A percentile compares a stretch with the other conserved stretches of the same genome.
phyloP scores from a whole-genome alignment of 1,140 invertebrate genomes.

The Ceratina calcarata region DNA sequence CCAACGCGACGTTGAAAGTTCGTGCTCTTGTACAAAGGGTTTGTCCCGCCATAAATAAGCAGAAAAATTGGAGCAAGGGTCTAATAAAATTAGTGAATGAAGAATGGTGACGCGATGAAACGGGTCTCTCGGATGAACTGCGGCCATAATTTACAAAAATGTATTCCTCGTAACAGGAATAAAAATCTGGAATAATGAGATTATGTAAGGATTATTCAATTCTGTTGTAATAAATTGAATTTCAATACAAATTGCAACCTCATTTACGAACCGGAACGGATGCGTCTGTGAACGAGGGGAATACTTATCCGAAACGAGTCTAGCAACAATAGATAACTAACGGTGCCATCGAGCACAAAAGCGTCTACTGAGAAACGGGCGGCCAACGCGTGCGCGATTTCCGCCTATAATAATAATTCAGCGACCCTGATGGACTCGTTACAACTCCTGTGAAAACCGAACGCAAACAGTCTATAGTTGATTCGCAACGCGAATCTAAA shows the following conservation, averaged over 20 bases:
- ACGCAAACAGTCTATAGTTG: not conserved
- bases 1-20: slow-evolving; percentile 21
- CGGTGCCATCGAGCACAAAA: slow-evolving; percentile 7
- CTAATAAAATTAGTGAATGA: not conserved
- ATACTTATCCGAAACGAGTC: not conserved
- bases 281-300: slow-evolving; percentile 7
- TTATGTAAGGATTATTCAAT: too few species aligned
- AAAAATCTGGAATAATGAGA: too few species aligned
- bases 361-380: not conserved
- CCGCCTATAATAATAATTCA: slow-evolving; percentile 21
- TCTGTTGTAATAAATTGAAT: not conserved
- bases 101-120: not conserved
- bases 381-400: not conserved
- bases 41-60: slow-evolving; percentile 3
- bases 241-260: slow-evolving; percentile 1
- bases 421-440: not conserved
- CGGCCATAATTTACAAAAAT: too few species aligned
- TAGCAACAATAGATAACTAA: slow-evolving; percentile 1
- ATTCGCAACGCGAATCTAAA: slow-evolving; percentile 1
- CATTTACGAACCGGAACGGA: slow-evolving; percentile 11
- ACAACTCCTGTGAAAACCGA: not conserved
- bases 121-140: not conserved
- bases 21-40: not conserved
- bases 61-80: not conserved
- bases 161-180: too few species aligned